These are phyloP conservation scores for Hyposoter didymator DNA, from an alignment of 2,888 invertebrate species.

Conservation along the genomic window DNA sequence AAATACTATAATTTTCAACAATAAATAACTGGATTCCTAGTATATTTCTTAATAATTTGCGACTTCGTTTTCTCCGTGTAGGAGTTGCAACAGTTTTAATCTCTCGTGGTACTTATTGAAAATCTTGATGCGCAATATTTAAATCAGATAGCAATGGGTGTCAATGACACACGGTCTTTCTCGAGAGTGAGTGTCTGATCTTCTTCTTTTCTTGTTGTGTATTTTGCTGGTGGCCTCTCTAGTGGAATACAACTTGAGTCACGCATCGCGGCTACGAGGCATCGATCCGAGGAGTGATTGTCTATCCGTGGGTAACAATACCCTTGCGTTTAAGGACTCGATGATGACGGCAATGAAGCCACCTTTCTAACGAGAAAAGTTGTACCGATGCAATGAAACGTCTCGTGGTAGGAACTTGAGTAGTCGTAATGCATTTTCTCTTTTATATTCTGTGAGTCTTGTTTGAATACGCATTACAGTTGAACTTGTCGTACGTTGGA, in stretches of 20 bases:
- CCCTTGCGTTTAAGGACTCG: constrained; percentile 63
- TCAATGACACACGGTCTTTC: constrained; percentile 58
- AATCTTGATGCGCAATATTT: constrained; percentile 46
- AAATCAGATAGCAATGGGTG: constrained; percentile 56
- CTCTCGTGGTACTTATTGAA: not conserved
- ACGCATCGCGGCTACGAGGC: constrained; percentile 69
- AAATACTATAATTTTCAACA: too few relatives aligned
- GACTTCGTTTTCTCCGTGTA: too few relatives aligned
- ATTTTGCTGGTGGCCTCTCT: constrained; percentile 28
- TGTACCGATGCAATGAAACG: constrained; percentile 49
- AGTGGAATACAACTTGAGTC: constrained; percentile 65
- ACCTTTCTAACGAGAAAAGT: constrained; percentile 37
- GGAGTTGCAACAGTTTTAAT: constrained; percentile 6
- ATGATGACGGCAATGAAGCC: constrained; percentile 47
- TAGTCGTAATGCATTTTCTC: constrained; percentile 29
- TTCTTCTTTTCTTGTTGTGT: constrained; percentile 12
- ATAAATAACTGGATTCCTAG: too few relatives aligned
- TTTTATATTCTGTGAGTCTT: constrained; percentile 41
- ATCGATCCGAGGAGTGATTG: constrained; percentile 69
- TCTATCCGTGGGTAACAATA: constrained; percentile 66
- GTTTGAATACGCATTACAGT: constrained; percentile 15
- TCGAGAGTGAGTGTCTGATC: not conserved
- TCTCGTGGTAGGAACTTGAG: constrained; percentile 25
- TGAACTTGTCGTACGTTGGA: not conserved
- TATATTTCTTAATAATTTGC: too few relatives aligned